phyloP scores from a whole-genome alignment of 2,888 invertebrate species.

The Synergus gifuensis region DNA sequence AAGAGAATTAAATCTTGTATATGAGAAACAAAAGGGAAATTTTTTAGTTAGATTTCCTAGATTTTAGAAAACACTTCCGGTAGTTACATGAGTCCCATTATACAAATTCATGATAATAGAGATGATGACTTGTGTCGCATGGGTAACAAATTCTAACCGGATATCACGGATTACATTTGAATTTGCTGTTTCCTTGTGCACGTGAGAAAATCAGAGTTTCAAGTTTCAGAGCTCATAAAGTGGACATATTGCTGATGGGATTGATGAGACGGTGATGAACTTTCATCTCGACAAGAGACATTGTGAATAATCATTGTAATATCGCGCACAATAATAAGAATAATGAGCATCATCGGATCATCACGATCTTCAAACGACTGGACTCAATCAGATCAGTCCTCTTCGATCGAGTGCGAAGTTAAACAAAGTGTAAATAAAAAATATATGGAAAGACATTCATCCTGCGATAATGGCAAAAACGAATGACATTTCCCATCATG shows the following conservation, averaged over 20 bases:
- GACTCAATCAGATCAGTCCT: not conserved
- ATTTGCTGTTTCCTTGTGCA: slow-evolving; percentile 12
- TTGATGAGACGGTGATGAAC: slow-evolving; percentile 35
- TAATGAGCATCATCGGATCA: slow-evolving; percentile 22
- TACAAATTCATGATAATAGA: slow-evolving; percentile 22
- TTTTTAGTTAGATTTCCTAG: not conserved
- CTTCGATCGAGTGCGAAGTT: not conserved
- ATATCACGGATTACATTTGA: slow-evolving; percentile 35
- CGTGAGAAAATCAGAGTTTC: slow-evolving; percentile 17
- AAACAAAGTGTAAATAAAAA: not conserved
- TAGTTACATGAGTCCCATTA: not conserved
- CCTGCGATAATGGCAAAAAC: not conserved
- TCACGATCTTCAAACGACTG: slow-evolving; percentile 16
- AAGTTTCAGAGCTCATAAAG: not conserved
- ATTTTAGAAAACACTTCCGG: not conserved
- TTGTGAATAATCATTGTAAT: slow-evolving; percentile 23
- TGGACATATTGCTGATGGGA: slow-evolving; percentile 32
- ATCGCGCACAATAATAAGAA: slow-evolving; percentile 10
- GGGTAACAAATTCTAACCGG: slow-evolving; percentile 4
- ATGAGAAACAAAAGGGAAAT: not conserved
- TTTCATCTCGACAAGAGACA: slow-evolving; percentile 25
- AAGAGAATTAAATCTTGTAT: too few relatives aligned
- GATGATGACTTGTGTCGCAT: slow-evolving; percentile 11
- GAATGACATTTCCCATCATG: slow-evolving; percentile 20
- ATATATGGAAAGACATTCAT: not conserved